Conservation (phyloP, 2,113 vertebrate species). For the Etheostoma spectabile region DNA sequence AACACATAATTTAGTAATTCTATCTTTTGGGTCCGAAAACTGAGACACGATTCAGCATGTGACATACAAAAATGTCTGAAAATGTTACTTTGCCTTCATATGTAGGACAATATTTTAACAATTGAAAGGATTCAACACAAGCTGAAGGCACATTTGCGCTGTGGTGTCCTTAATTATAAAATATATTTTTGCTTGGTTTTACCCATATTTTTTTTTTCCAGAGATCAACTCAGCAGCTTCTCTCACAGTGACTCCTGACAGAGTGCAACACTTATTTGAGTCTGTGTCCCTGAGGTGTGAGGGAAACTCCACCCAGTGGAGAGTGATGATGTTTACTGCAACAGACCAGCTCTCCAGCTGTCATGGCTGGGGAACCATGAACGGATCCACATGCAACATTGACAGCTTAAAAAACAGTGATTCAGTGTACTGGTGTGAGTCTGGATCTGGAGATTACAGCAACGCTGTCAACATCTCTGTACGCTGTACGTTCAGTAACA, state of each 20-base stretch:
- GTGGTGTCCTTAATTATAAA: not conserved
- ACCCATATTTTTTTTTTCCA: not conserved
- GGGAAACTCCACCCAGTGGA: slow-evolving; percentile 16
- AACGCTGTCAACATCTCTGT: slow-evolving; percentile 52
- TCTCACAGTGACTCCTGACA: slow-evolving; percentile 39
- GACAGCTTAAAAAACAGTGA: rapidly evolving
- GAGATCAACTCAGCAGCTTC: slow-evolving; percentile 10
- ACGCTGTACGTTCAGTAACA: not conserved
- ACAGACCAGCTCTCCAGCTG: rapidly evolving
- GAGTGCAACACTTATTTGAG: slow-evolving; percentile 34
- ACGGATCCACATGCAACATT: slow-evolving; percentile 3
- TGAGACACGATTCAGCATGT: not conserved
- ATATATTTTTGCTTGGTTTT: not conserved
- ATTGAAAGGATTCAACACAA: not conserved
- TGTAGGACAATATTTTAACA: not conserved
- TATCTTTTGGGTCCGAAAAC: not conserved
- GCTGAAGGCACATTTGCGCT: not conserved
- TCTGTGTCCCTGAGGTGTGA: slow-evolving; percentile 41
- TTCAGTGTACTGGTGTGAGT: slow-evolving; percentile 62
- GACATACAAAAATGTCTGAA: not conserved
- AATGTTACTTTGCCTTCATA: not conserved
- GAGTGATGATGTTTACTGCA: not conserved
- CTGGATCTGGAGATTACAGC: slow-evolving; percentile 10
- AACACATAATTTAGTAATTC: too few species aligned
- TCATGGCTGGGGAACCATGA: not conserved